A percentile compares a stretch with the other conserved stretches of the same genome.
phyloP scores from a whole-genome alignment of 2,113 vertebrate genomes.

The Bothrops jararaca region DNA sequence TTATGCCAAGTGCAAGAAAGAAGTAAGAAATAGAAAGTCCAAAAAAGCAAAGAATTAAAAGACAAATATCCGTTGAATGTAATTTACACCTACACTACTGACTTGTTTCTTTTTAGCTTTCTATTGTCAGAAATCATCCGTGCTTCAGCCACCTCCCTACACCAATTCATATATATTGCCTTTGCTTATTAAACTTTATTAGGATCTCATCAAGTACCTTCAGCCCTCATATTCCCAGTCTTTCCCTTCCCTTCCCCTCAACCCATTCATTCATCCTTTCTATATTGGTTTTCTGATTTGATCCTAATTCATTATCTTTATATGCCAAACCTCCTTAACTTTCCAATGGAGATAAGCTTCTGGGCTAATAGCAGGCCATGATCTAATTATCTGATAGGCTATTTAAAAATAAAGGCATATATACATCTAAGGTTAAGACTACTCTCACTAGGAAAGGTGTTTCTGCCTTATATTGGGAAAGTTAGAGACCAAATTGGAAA shows the following conservation, averaged over 20 bases:
- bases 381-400: neutral
- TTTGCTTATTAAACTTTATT: neutral
- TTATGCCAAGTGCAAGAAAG: neutral
- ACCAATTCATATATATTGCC: neutral
- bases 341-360: neutral
- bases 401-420: neutral
- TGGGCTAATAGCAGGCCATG: neutral
- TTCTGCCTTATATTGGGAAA: neutral
- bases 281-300: neutral
- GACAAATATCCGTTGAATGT: neutral
- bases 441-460: neutral
- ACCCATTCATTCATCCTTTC: neutral
- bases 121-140: neutral
- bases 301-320: neutral
- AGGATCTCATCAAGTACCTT: neutral
- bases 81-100: neutral
- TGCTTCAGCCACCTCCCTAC: neutral
- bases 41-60: neutral
- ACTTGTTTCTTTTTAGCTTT: neutral
- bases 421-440: neutral
- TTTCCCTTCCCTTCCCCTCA: neutral
- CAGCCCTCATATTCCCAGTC: neutral
- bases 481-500: neutral
- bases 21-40: neutral
- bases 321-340: neutral